Conservation (phyloP, 2,113 vertebrate species). For the Marcusenius ussheri region DNA sequence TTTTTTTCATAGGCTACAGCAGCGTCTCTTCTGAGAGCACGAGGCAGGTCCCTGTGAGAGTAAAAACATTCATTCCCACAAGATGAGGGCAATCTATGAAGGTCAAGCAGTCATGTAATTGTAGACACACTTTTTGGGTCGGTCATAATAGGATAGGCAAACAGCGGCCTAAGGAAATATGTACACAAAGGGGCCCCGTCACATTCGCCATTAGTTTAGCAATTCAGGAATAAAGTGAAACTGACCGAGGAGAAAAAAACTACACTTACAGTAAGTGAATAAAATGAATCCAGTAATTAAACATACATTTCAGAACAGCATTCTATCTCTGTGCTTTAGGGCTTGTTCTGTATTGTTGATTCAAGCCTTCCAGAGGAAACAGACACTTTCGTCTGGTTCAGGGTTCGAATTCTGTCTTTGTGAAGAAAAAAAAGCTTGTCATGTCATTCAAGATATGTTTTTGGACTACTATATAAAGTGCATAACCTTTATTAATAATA, state of each 20-base stretch:
- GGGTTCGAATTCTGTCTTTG: neutral
- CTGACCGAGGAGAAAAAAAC: neutral
- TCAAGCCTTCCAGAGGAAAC: neutral
- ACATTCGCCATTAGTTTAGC: neutral
- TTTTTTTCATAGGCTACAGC: neutral
- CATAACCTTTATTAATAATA: neutral
- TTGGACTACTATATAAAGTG: neutral
- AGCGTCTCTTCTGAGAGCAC: neutral
- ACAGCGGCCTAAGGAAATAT: neutral
- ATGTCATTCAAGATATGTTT: neutral
- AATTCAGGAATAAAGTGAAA: neutral
- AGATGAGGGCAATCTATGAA: neutral
- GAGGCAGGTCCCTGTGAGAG: neutral
- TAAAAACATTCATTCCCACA: neutral
- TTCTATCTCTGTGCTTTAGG: neutral
- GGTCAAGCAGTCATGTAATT: constrained; percentile 3
- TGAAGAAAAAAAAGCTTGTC: neutral
- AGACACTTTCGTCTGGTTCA: neutral
- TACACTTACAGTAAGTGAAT: neutral
- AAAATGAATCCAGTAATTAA: neutral
- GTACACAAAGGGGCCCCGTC: neutral
- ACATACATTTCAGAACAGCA: neutral
- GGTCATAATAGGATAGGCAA: neutral
- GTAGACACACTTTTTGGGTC: neutral
- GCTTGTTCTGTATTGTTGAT: neutral